Conservation (phyloP, 2,113 vertebrate species). For the Microcebus griseorufus region DNA sequence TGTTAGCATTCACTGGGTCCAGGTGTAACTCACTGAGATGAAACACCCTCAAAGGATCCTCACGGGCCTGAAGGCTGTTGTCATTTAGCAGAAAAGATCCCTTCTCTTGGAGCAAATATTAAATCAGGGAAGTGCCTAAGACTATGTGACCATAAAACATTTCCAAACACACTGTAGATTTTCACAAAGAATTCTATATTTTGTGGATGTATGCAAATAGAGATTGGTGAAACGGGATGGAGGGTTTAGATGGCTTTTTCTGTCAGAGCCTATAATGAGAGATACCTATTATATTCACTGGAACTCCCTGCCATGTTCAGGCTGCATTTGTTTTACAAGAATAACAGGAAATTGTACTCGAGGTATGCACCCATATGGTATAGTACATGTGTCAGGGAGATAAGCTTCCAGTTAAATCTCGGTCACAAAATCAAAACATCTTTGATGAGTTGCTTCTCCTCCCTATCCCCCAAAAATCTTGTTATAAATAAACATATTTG, state of each 20-base stretch:
- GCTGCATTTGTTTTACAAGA: constrained; percentile 42
- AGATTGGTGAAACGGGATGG: not conserved
- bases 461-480: not conserved
- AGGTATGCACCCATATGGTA: not conserved
- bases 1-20: not conserved
- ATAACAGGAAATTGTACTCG: constrained; percentile 46
- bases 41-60: not conserved
- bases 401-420: constrained; percentile 30
- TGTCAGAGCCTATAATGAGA: not conserved
- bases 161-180: not conserved
- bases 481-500: constrained; percentile 62
- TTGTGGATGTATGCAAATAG: constrained; percentile 12
- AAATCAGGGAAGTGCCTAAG: not conserved
- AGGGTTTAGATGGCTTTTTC: constrained; percentile 2
- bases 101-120: constrained; percentile 43
- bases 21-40: not conserved
- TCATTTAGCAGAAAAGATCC: not conserved
- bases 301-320: not conserved
- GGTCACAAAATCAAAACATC: constrained; percentile 59
- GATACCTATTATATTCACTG: not conserved
- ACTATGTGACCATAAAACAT: constrained; percentile 13
- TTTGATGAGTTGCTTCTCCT: constrained; percentile 61
- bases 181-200: not conserved
- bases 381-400: constrained; percentile 25
- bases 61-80: not conserved